These are phyloP conservation scores for Brachyptera putata DNA, from an alignment of 2,888 invertebrate species.

Conservation along the genomic window DNA sequence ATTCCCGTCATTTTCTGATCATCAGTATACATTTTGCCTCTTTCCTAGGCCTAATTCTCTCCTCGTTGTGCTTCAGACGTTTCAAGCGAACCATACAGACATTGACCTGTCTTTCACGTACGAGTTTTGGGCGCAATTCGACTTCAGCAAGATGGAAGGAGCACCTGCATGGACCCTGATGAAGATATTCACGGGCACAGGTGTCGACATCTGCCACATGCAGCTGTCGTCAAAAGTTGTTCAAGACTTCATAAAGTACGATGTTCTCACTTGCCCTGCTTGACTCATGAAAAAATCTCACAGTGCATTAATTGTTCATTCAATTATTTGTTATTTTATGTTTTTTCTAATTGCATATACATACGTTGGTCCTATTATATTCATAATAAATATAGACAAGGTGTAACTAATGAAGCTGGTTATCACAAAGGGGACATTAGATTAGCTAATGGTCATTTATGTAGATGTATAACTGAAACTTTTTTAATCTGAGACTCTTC, in stretches of 20 bases:
- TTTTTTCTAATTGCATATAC: no score
- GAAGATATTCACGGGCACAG: conserved; percentile 9
- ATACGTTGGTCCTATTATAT: no score
- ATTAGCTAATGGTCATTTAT: no score
- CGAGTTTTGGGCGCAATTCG: conserved; percentile 14
- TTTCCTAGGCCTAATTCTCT: no score
- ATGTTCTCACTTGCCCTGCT: neutral
- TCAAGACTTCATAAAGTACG: conserved; percentile 22
- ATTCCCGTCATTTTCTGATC: no score
- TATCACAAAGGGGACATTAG: no score
- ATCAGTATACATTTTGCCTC: no score
- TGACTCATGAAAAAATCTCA: neutral
- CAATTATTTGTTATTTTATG: neutral
- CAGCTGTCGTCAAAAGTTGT: conserved; percentile 20
- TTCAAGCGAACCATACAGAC: conserved; percentile 8
- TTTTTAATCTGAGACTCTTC: no score
- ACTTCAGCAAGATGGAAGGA: conserved; percentile 16
- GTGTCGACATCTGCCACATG: conserved; percentile 10
- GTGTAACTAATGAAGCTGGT: no score
- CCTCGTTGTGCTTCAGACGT: neutral
- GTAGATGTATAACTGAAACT: no score
- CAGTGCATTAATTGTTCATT: neutral
- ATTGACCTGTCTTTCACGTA: conserved; percentile 18
- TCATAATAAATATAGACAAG: no score
- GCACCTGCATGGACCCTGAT: neutral